Evolutionary conservation across 2,113 vertebrate species (phyloP).

Genomic region (Upupa epops): DNA sequence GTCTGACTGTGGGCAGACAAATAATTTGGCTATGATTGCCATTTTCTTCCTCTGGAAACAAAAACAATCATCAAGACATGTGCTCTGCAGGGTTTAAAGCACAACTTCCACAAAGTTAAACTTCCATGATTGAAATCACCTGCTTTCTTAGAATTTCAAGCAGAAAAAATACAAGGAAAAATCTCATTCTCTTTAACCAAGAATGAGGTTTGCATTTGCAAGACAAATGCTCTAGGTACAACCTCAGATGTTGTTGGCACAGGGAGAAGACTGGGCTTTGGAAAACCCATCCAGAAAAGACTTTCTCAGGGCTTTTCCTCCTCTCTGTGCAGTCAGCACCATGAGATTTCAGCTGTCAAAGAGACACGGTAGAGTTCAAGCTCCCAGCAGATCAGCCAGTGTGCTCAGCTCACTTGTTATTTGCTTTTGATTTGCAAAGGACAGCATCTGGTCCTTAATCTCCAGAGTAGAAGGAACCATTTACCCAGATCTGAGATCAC

Average conservation of each 20-base stretch:
- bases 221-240: not conserved
- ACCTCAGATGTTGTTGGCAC: not conserved
- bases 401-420: slow-evolving; percentile 21
- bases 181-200: not conserved
- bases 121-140: not conserved
- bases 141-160: not conserved
- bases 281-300: not conserved
- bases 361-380: not conserved
- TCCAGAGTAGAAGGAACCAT: slow-evolving; percentile 66
- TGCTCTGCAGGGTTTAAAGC: not conserved
- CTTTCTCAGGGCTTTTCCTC: not conserved
- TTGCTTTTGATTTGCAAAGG: slow-evolving; percentile 41
- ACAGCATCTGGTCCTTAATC: slow-evolving; percentile 64
- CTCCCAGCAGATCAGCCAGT: not conserved
- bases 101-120: too few species aligned
- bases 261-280: not conserved
- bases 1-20: not conserved
- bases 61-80: not conserved
- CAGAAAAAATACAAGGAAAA: not conserved
- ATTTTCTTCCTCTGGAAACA: not conserved
- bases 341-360: not conserved
- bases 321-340: not conserved
- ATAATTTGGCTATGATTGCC: not conserved
- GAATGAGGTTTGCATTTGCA: not conserved
- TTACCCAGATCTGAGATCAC: slow-evolving; percentile 65